A percentile compares a stretch with the other conserved stretches of the same genome.
Conservation (phyloP, 2,888 invertebrate species). For the Leucania comma region DNA sequence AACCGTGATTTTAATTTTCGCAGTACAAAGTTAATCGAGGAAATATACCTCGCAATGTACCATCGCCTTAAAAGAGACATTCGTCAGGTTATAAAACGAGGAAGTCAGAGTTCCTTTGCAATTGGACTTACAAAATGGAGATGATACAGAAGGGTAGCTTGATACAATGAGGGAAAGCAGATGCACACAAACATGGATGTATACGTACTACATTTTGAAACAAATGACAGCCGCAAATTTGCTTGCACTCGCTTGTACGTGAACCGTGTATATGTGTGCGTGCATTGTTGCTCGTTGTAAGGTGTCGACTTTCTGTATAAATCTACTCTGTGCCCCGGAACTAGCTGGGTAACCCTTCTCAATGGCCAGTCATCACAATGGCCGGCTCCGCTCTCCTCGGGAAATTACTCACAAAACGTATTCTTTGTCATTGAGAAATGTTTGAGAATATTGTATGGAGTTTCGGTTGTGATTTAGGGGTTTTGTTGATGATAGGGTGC, state of each 20-base stretch:
- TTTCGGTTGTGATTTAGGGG: slow-evolving; percentile 42
- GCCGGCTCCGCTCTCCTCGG: slow-evolving; percentile 32
- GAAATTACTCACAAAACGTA: slow-evolving; percentile 56
- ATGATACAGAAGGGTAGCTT: slow-evolving; percentile 7
- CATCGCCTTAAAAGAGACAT: slow-evolving; percentile 43
- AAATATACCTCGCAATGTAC: slow-evolving; percentile 19
- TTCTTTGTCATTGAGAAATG: slow-evolving; percentile 61
- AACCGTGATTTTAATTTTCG: slow-evolving; percentile 40
- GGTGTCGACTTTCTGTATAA: slow-evolving; percentile 2
- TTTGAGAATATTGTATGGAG: slow-evolving; percentile 61
- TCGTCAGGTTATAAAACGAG: slow-evolving; percentile 62
- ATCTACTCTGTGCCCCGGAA: slow-evolving; percentile 40
- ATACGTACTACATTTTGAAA: too few species aligned
- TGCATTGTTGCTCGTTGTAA: neutral
- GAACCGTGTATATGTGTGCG: neutral
- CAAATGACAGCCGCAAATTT: neutral
- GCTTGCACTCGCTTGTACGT: neutral
- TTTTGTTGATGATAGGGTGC: slow-evolving; percentile 26
- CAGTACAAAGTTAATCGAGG: slow-evolving; percentile 24
- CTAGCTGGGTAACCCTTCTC: slow-evolving; percentile 61
- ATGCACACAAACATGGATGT: neutral
- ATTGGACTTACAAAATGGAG: slow-evolving; percentile 30
- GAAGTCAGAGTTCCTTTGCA: slow-evolving; percentile 43
- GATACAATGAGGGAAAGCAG: too few species aligned
- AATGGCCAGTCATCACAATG: slow-evolving; percentile 61